These are phyloP conservation scores for Cydia strobilella DNA, from an alignment of 1,140 invertebrate genomes.

Conservation along the genomic window DNA sequence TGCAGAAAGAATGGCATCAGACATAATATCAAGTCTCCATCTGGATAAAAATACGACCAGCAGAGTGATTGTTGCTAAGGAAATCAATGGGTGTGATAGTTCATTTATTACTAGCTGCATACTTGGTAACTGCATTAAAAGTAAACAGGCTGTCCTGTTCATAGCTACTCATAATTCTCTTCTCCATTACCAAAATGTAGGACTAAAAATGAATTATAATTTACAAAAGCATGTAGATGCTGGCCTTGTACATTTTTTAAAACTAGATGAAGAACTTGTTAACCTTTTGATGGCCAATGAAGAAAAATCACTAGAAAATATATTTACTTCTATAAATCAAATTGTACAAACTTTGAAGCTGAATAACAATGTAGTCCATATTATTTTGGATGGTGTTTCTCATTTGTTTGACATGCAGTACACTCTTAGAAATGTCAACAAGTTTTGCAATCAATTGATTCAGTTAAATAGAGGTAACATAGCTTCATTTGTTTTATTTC, in stretches of 20 bases:
- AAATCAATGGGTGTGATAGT: conserved; percentile 84
- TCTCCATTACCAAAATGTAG: conserved; percentile 86
- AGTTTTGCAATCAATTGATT: conserved; percentile 79
- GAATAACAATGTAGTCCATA: conserved; percentile 71
- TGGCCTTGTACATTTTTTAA: conserved; percentile 77
- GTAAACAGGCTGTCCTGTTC: conserved; percentile 81
- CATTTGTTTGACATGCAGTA: conserved; percentile 84
- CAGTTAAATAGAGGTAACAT: conserved; percentile 52
- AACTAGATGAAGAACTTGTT: conserved; percentile 61
- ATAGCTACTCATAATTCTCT: conserved; percentile 86
- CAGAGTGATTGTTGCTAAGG: conserved; percentile 84
- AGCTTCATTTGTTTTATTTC: conserved; percentile 60
- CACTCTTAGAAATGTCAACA: conserved; percentile 77
- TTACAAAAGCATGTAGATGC: conserved; percentile 81
- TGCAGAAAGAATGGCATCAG: conserved; percentile 81
- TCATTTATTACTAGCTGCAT: conserved; percentile 85
- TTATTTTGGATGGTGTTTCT: conserved; percentile 86
- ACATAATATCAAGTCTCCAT: conserved; percentile 81
- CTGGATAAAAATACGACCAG: conserved; percentile 81
- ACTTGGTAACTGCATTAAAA: conserved; percentile 81
- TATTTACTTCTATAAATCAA: conserved; percentile 55
- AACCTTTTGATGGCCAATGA: conserved; percentile 80
- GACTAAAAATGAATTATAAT: conserved; percentile 87
- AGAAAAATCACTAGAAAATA: conserved; percentile 58
- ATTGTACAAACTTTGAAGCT: conserved; percentile 51